Evolutionary conservation across 2,113 vertebrate genomes (phyloP).

Genomic region (Calonectris borealis): DNA sequence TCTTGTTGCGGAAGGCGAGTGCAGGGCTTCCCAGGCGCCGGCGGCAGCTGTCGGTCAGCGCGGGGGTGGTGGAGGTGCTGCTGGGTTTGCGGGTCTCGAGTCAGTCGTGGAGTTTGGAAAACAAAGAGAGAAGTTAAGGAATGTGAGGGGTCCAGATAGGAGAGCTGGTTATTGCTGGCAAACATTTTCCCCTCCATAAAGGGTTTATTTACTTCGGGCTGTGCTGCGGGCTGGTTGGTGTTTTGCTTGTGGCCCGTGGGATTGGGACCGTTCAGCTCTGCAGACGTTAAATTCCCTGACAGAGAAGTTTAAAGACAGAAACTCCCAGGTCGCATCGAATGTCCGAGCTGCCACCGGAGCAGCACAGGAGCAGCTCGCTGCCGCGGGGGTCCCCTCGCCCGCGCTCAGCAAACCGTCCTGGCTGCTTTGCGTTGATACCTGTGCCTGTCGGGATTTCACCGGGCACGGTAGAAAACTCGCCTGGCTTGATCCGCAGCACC

Average conservation of each 20-base stretch:
- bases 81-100: accelerated
- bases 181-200: accelerated
- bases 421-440: accelerated
- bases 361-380: not conserved
- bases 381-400: accelerated
- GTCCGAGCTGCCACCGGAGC: accelerated
- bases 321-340: accelerated
- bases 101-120: accelerated
- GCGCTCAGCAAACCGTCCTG: not conserved
- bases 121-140: accelerated
- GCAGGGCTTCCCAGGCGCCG: accelerated
- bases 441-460: not conserved
- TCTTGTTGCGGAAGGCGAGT: accelerated
- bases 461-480: not conserved
- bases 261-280: accelerated
- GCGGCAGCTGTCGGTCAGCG: accelerated
- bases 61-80: accelerated
- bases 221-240: accelerated
- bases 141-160: accelerated
- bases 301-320: not conserved
- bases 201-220: not conserved
- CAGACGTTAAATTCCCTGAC: not conserved
- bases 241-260: not conserved
- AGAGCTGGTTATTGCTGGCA: not conserved
- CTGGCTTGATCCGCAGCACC: not conserved